A percentile compares a stretch with the other conserved stretches of the same genome.
These are phyloP conservation scores for Forpus xanthops DNA, from an alignment of 2,797 vertebrate genomes.

Conservation along the genomic window DNA sequence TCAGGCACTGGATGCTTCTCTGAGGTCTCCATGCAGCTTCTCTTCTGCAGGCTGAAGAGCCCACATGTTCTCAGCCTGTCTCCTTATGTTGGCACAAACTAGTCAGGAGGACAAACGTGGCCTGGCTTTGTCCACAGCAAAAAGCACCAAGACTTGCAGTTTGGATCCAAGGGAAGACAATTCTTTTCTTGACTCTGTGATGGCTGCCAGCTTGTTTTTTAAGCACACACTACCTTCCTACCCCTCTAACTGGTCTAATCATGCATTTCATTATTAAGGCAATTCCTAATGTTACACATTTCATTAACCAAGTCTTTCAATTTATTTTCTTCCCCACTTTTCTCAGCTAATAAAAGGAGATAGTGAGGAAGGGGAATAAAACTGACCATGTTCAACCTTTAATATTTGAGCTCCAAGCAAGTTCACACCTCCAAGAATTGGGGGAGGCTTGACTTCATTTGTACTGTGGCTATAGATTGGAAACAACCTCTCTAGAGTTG, in stretches of 20 bases:
- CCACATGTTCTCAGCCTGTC: neutral
- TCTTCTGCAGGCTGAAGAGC: neutral
- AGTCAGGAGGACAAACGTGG: neutral
- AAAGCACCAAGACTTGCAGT: neutral
- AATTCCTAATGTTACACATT: slow-evolving; percentile 18
- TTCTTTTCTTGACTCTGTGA: neutral
- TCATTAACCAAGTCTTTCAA: neutral
- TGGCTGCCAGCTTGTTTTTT: neutral
- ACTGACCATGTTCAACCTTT: neutral
- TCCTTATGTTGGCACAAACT: neutral
- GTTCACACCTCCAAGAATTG: neutral
- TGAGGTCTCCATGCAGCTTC: neutral
- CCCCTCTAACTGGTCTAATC: slow-evolving; percentile 17
- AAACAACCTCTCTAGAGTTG: neutral
- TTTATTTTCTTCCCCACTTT: neutral
- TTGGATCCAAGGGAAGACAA: neutral
- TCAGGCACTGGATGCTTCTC: neutral
- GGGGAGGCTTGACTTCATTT: neutral
- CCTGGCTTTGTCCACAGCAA: neutral
- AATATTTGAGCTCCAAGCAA: neutral
- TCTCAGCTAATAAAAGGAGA: neutral
- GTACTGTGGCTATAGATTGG: neutral
- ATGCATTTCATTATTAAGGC: slow-evolving; percentile 5
- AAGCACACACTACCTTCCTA: neutral
- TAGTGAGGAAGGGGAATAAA: neutral